Conservation (phyloP, 2,797 vertebrate genomes). For the Spinus pinus region DNA sequence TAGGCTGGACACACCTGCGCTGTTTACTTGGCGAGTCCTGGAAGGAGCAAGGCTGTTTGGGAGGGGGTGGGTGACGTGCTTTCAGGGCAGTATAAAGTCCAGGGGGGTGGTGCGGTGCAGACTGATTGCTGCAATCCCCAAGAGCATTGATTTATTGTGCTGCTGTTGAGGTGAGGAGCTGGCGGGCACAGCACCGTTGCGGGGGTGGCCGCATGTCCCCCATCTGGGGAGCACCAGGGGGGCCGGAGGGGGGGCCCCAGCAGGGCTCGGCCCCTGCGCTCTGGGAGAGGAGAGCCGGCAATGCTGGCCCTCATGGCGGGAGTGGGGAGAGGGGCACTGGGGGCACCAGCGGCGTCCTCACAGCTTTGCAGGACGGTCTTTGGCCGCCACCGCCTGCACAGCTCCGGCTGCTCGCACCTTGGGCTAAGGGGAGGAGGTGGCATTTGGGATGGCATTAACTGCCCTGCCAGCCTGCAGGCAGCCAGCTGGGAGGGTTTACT, state of each 20-base stretch:
- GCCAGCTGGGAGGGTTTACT: background rate
- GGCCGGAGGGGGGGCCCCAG: background rate
- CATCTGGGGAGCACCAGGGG: background rate
- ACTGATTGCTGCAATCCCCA: background rate
- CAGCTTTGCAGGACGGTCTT: background rate
- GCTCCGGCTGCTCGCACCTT: background rate
- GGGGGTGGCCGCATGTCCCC: accelerated
- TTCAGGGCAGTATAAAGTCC: conserved; percentile 51
- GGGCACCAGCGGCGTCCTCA: accelerated
- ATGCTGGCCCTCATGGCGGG: accelerated
- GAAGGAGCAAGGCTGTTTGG: background rate
- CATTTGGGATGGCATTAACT: background rate
- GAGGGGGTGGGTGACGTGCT: background rate
- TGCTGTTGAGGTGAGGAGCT: background rate
- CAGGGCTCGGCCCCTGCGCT: background rate
- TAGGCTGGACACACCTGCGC: background rate
- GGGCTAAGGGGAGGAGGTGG: background rate
- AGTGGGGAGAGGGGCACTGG: accelerated
- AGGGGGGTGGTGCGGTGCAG: background rate
- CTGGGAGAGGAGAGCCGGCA: background rate
- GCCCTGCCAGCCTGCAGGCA: background rate
- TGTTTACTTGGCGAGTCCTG: background rate
- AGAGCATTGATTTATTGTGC: background rate
- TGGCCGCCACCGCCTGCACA: background rate
- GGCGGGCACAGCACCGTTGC: accelerated